phyloP scores from a whole-genome alignment of 2,113 vertebrate genomes.

The Illadopsis cleaveri region DNA sequence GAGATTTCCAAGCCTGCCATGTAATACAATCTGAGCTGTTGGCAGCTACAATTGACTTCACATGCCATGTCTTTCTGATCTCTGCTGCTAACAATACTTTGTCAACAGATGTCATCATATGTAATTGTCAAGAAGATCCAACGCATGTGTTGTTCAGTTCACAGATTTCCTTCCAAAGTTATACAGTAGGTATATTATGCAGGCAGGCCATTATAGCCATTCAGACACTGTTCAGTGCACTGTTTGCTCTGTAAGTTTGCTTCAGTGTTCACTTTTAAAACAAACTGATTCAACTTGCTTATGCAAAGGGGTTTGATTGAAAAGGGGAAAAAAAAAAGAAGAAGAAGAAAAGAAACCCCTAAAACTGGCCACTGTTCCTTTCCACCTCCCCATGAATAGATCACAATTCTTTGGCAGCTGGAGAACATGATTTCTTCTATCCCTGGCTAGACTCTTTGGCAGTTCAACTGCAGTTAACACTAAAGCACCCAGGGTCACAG shows the following conservation, averaged over 20 bases:
- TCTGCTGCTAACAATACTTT: constrained; percentile 32
- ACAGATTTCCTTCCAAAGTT: background rate
- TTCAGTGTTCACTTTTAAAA: background rate
- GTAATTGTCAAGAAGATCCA: background rate
- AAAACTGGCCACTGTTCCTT: background rate
- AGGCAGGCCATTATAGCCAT: background rate
- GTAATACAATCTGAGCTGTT: background rate
- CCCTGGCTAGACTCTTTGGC: background rate
- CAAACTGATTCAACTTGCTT: background rate
- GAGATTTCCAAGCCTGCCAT: background rate
- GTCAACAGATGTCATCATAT: constrained; percentile 7
- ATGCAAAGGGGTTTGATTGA: background rate
- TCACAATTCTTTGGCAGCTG: background rate
- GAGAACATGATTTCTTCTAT: background rate
- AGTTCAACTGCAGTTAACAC: rapidly evolving
- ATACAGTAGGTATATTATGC: background rate
- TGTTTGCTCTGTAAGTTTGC: background rate
- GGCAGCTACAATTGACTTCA: background rate
- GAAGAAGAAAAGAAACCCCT: rapidly evolving
- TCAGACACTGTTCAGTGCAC: background rate
- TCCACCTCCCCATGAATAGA: background rate
- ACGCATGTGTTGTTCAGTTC: background rate
- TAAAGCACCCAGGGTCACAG: background rate
- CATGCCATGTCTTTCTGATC: background rate
- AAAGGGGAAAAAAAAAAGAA: rapidly evolving